A percentile compares a stretch with the other conserved stretches of the same genome.
phyloP scores from a whole-genome alignment of 1,140 invertebrate genomes.

The Homarus americanus region DNA sequence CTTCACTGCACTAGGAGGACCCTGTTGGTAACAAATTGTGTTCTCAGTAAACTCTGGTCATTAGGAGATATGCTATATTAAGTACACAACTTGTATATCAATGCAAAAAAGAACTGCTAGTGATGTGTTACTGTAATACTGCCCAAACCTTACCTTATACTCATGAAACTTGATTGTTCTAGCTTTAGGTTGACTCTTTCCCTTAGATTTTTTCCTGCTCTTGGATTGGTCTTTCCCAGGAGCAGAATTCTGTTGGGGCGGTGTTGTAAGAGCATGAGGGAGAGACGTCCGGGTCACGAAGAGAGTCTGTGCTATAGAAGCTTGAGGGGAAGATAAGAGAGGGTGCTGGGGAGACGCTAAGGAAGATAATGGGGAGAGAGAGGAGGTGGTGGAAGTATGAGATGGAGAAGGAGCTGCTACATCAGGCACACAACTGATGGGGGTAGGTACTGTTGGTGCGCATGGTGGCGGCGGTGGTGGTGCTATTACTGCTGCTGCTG shows the following conservation, averaged over 20 bases:
- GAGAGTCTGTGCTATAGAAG: slow-evolving; percentile 69
- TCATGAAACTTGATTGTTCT: slow-evolving; percentile 98
- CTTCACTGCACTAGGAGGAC: slow-evolving; percentile 93
- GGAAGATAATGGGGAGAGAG: slow-evolving; percentile 69
- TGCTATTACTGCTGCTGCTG: slow-evolving; percentile 79
- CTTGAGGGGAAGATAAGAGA: slow-evolving; percentile 55
- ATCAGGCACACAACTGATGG: slow-evolving; percentile 59
- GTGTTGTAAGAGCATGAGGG: slow-evolving; percentile 73
- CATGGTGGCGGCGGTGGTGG: slow-evolving; percentile 76
- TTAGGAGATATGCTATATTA: too few species aligned
- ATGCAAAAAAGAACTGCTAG: too few species aligned
- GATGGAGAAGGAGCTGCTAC: slow-evolving; percentile 77
- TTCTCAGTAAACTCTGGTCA: too few species aligned
- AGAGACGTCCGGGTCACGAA: slow-evolving; percentile 69
- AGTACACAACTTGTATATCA: too few species aligned
- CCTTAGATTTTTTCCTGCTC: slow-evolving; percentile 92
- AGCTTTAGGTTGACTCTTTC: slow-evolving; percentile 89
- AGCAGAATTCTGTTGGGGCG: slow-evolving; percentile 80
- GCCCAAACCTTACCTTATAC: slow-evolving; percentile 89
- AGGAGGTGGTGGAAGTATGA: slow-evolving; percentile 77
- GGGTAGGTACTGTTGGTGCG: slow-evolving; percentile 78
- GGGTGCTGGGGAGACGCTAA: slow-evolving; percentile 66
- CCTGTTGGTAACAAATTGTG: slow-evolving; percentile 81
- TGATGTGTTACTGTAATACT: too few species aligned
- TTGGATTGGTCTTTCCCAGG: slow-evolving; percentile 86